phyloP scores from a whole-genome alignment of 2,797 vertebrate species.

The Rhinogobio ventralis region DNA sequence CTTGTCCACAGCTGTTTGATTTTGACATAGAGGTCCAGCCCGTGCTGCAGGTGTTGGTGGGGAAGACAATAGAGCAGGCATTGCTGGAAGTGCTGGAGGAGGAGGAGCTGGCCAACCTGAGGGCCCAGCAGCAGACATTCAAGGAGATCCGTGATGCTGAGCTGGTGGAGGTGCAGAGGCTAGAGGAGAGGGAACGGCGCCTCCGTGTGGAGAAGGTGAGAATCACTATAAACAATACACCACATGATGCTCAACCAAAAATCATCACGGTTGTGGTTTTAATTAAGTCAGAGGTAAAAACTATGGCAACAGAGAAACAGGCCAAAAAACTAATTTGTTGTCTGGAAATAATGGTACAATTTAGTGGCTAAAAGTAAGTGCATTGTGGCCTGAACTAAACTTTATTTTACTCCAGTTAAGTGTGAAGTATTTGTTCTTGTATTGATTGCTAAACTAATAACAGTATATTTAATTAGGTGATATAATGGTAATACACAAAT shows the following conservation, averaged over 20 bases:
- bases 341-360: not conserved
- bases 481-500: not conserved
- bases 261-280: not conserved
- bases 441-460: not conserved
- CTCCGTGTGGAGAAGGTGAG: conserved; percentile 85
- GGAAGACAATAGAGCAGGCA: conserved; percentile 91
- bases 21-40: conserved; percentile 93
- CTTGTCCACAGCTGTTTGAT: conserved; percentile 86
- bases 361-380: not conserved
- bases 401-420: not conserved
- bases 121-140: conserved; percentile 77
- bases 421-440: not conserved
- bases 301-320: not conserved
- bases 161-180: conserved; percentile 86
- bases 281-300: not conserved
- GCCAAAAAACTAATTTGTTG: not conserved
- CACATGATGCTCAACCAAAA: not conserved
- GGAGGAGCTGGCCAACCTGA: conserved; percentile 87
- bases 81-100: conserved; percentile 94
- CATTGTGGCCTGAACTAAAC: not conserved
- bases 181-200: conserved; percentile 89
- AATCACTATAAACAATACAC: not conserved
- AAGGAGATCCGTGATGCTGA: conserved; percentile 83
- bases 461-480: too few species aligned
- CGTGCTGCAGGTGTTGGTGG: conserved; percentile 88